phyloP scores from a whole-genome alignment of 1,140 invertebrate genomes.

The Caerostris darwini region DNA sequence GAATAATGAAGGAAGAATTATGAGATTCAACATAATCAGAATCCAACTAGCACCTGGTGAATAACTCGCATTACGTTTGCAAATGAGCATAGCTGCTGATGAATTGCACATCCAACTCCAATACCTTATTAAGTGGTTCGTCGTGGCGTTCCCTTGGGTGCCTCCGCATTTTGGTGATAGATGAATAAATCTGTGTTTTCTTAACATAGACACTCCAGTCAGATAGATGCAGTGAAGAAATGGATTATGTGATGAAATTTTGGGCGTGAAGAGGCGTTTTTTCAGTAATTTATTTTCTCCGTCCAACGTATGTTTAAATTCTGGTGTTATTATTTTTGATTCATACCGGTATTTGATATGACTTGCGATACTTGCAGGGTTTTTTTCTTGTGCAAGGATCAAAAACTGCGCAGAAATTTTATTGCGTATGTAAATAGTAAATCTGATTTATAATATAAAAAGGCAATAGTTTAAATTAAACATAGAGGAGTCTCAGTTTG shows the following conservation, averaged over 20 bases:
- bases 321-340: background rate
- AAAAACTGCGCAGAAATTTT: too few species aligned
- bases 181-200: slow-evolving; percentile 32
- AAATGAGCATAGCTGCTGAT: slow-evolving; percentile 61
- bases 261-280: slow-evolving; percentile 64
- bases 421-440: too few species aligned
- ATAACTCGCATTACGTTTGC: slow-evolving; percentile 54
- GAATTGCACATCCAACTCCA: background rate
- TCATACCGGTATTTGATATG: background rate
- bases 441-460: too few species aligned
- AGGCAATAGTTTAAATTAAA: too few species aligned
- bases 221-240: slow-evolving; percentile 18
- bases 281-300: slow-evolving; percentile 17
- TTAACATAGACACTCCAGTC: background rate
- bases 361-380: background rate
- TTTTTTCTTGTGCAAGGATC: too few species aligned
- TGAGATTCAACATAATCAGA: background rate
- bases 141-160: slow-evolving; percentile 40
- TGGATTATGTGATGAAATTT: slow-evolving; percentile 71
- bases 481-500: too few species aligned
- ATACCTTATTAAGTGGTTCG: slow-evolving; percentile 17
- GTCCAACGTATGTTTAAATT: background rate
- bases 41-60: background rate
- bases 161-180: slow-evolving; percentile 49
- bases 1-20: background rate